Evolutionary conservation across 2,113 vertebrate species (phyloP).

Genomic region (Otis tarda): DNA sequence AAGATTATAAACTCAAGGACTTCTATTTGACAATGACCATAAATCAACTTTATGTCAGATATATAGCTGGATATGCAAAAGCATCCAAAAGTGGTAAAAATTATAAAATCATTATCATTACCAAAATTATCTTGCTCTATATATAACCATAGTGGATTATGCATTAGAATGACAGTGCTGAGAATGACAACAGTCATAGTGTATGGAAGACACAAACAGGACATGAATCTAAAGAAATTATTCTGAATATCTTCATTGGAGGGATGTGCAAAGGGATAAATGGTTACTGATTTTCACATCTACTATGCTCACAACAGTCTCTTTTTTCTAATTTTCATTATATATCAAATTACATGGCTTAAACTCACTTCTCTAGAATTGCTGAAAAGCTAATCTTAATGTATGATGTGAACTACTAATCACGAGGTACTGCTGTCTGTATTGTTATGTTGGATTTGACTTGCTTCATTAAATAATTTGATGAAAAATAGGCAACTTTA

Average conservation of each 20-base stretch:
- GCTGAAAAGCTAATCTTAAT: neutral
- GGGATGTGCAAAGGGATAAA: neutral
- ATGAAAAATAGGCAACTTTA: neutral
- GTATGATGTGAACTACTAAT: neutral
- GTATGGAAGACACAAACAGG: constrained; percentile 9
- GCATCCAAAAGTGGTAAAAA: neutral
- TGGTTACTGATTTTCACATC: neutral
- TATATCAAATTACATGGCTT: neutral
- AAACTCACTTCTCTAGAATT: neutral
- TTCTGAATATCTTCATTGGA: neutral
- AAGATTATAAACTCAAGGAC: neutral
- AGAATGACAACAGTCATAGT: constrained; percentile 23
- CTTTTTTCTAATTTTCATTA: neutral
- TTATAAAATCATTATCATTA: neutral
- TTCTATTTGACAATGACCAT: neutral
- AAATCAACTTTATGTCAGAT: neutral
- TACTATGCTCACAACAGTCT: neutral
- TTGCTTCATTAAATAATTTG: neutral
- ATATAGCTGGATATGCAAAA: neutral
- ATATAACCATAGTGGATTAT: neutral
- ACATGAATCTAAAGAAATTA: neutral
- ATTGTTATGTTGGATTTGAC: neutral
- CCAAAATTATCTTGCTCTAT: neutral
- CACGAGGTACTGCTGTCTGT: neutral
- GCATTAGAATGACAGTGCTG: constrained; percentile 15